These are phyloP conservation scores for honey bee (Apis mellifera) DNA, from an alignment of 1,140 invertebrate genomes.

Conservation along the genomic window Amel_HAv3.1 CM009933.2:9005001-9005500, in stretches of 20 bases:
- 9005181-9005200: slow-evolving; percentile 21
- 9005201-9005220: too few species aligned
- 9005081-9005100: neutral
- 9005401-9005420: neutral
- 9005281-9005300: too few species aligned
- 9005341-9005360: too few species aligned
- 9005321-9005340: too few species aligned
- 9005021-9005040: neutral
- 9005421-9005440: slow-evolving; percentile 8
- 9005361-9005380: neutral
- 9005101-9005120: slow-evolving; percentile 9
- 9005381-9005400: too few species aligned
- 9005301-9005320: too few species aligned
- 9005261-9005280: too few species aligned
- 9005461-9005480: slow-evolving; percentile 5
- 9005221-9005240: too few species aligned
- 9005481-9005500: slow-evolving; percentile 40
- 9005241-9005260: too few species aligned
- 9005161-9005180: slow-evolving; percentile 46
- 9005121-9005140: slow-evolving; percentile 16
- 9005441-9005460: slow-evolving; percentile 32
- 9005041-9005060: slow-evolving; percentile 6
- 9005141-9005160: slow-evolving; percentile 17
- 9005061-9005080: neutral
- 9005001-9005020: neutral